Base-by-base conservation (phyloP, 2,797 vertebrate genomes). In the Mionectes olivaceus region DNA sequence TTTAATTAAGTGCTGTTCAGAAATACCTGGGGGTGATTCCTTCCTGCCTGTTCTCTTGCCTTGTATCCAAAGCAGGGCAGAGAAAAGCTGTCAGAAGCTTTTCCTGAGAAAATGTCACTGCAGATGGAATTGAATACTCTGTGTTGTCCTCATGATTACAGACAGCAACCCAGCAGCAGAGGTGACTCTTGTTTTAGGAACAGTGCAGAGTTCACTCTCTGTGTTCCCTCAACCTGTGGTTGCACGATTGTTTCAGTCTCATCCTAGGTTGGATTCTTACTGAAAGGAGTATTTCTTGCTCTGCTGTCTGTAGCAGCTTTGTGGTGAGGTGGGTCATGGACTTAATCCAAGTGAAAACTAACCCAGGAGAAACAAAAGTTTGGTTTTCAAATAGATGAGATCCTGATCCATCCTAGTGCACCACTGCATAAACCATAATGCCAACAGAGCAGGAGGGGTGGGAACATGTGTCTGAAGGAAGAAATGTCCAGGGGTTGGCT, bases 41-140 rank as follows among this genome's bases (percentile, higher is more conserved):
- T 90, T 78, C 50, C 49, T 94, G 52, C 52, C 41, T 64, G 33
- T 73, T 86, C 83, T 52, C 32, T 68, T 83, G 44, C 39, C 35
- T 69, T 67, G 21, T 56, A 37, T 47, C 59, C 30, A 32, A 47
- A 67, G 60, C 49, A 73, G 71, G 74, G 43, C 71, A 90, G 63
- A 88, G 55, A 61, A 71, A 52, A 86, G 37, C 41, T 77, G 7
- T 87, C 81, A 64, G 61, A 87, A 92, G 81, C 90, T 61, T 79
- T 87, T 94, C 41, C 23, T 56, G 73, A 59, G 50, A 78, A 86
- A 89, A 83, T 49, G 52, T 91, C 46, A 15, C 41, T 82, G 33
- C 84, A 88, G 65, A 5, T 88, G 79, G 80, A 47, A 76, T 95
- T 95, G 52, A 27, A 89, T 60, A 70, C 91, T 90, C 28, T 56